A percentile compares a stretch with the other conserved stretches of the same genome.
Conservation (phyloP, 2,888 invertebrate genomes). For the Caenorhabditis sp. region DNA sequence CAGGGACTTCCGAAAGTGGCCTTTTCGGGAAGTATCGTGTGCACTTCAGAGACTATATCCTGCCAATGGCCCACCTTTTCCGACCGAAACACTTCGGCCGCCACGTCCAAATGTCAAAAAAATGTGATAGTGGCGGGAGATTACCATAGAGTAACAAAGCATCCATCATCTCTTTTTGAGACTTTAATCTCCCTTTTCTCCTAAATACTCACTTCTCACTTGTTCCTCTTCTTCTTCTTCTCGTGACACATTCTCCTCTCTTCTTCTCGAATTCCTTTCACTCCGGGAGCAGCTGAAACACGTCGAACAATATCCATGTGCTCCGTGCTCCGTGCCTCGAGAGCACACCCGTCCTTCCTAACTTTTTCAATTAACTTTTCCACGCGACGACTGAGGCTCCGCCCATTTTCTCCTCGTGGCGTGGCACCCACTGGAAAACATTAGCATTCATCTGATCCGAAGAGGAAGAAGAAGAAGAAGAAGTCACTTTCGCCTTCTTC, state of each 20-base stretch:
- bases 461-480: no score
- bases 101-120: not conserved
- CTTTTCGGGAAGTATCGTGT: no score
- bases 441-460: no score
- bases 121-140: not conserved
- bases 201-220: no score
- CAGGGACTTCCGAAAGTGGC: no score
- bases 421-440: no score
- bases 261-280: not conserved
- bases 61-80: no score
- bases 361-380: slow-evolving; percentile 41
- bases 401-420: slow-evolving; percentile 8
- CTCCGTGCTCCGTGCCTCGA: slow-evolving; percentile 20
- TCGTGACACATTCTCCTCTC: not conserved
- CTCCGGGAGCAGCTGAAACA: slow-evolving; percentile 27
- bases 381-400: slow-evolving; percentile 9
- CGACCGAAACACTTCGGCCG: not conserved
- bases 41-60: no score
- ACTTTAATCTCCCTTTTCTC: not conserved
- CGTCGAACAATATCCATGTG: slow-evolving; percentile 23
- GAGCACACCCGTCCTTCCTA: not conserved
- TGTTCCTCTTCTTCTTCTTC: no score
- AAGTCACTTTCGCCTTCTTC: no score
- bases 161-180: slow-evolving; percentile 1
- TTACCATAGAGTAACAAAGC: not conserved